Evolutionary conservation across 2,113 vertebrate species (phyloP), one percentile per base, ranked within the genome.

Genomic region (Anguilla japonica): DNA sequence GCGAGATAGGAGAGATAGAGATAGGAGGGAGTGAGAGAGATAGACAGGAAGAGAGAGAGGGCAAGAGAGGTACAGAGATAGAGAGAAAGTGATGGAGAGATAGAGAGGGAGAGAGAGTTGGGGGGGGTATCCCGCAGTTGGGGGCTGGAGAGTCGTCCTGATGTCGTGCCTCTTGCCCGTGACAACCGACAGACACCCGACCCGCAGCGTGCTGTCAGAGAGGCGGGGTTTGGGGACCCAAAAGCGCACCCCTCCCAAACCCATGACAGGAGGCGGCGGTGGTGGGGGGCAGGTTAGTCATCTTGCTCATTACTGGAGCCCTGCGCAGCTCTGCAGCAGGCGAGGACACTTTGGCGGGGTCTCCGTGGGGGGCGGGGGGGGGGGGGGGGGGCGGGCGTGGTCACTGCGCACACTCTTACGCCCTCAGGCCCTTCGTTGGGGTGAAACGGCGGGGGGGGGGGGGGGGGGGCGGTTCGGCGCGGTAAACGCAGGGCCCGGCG

Each of bases 281-380:
- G 89, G 90, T 91, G 87, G 53, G 92, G 91, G 34, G 34, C 34
- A 34, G 34, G 34, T 34, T 34, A 34, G 92, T 93, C 88, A 82
- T 56, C n/a, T 67, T 79, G 78, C 50, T 41, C 41, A 20, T 63
- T 13, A 63, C 60, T 63, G 60, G 60, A 34, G 71, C n/a, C 26
- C 71, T 3, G 7, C n/a, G 9, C 3, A 34, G 71, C n/a, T 75
- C n/a, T 34, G 26, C 9, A 8, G n/a, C 71, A 75, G 26, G 26
- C 71, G 13, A n/a, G 26, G 60, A 22, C n/a, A 34, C 3, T 29
- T 29, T 14, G 71, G 71, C 22, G n/a, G 71, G 71, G n/a, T 75
- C 22, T 67, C 3, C 1, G 34, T 34, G 34, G 34, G 34, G 34
- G 34, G 34, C 0, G 34, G 34, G 34, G 34, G 34, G 34, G 63